Conservation (phyloP, 2,888 invertebrate species). For the Pyrochroa serraticornis region DNA sequence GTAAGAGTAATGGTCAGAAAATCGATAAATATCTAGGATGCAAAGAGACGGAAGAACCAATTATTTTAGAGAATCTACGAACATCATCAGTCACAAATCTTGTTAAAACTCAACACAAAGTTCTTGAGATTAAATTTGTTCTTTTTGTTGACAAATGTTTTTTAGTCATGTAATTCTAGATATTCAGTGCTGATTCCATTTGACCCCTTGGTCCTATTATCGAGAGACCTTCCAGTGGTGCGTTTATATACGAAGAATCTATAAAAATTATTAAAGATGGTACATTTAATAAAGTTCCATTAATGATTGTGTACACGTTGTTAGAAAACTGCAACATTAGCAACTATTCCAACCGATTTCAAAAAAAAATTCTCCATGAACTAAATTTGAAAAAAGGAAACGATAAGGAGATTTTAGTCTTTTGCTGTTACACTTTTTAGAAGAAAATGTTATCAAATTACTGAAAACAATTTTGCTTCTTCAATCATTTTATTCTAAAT, state of each 20-base stretch:
- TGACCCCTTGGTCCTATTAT: conserved; percentile 44
- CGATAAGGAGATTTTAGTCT: too few relatives aligned
- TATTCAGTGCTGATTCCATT: conserved; percentile 31
- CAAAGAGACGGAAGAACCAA: background rate
- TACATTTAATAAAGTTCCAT: conserved; percentile 51
- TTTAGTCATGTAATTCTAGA: conserved; percentile 26
- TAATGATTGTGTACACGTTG: conserved; percentile 53
- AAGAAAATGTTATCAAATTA: too few relatives aligned
- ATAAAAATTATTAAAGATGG: conserved; percentile 47
- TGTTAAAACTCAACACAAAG: too few relatives aligned
- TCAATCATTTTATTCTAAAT: too few relatives aligned
- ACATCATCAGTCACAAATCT: background rate
- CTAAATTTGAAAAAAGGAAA: conserved; percentile 40
- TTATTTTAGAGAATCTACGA: background rate
- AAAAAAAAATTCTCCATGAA: conserved; percentile 41
- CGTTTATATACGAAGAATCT: conserved; percentile 42
- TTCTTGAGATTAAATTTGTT: too few relatives aligned
- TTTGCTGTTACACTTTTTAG: too few relatives aligned
- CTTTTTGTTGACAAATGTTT: background rate
- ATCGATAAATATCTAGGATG: too few relatives aligned
- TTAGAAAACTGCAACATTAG: conserved; percentile 37
- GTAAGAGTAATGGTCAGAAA: too few relatives aligned
- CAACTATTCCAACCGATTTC: conserved; percentile 28
- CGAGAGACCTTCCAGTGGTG: conserved; percentile 16
- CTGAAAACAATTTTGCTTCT: too few relatives aligned